A percentile compares a stretch with the other conserved stretches of the same genome.
Evolutionary conservation across 1,140 invertebrate genomes (phyloP).

Genomic region (Cotesia chilonis): DNA sequence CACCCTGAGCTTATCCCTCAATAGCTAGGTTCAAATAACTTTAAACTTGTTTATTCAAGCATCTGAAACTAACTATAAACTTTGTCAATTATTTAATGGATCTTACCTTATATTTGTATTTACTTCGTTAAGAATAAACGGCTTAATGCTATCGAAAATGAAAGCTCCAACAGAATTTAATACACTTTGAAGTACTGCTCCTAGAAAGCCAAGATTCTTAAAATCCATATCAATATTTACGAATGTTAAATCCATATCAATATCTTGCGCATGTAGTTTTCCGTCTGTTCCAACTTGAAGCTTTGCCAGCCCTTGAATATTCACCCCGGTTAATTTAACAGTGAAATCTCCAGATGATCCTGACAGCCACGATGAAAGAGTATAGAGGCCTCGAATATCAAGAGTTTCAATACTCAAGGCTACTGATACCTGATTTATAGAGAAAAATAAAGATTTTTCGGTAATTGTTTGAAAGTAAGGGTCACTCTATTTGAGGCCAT

Average conservation of each 20-base stretch:
- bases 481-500: too few species aligned
- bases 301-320: slow-evolving; percentile 72
- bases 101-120: slow-evolving; percentile 70
- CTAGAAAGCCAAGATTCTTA: slow-evolving; percentile 79
- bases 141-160: slow-evolving; percentile 86
- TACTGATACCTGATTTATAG: slow-evolving; percentile 69
- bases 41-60: slow-evolving; percentile 32
- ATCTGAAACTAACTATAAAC: too few species aligned
- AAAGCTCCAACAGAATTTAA: slow-evolving; percentile 83
- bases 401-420: slow-evolving; percentile 74
- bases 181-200: slow-evolving; percentile 77
- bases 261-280: slow-evolving; percentile 77
- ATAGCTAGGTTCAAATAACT: slow-evolving; percentile 36
- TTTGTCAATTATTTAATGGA: slow-evolving; percentile 13
- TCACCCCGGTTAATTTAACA: slow-evolving; percentile 76
- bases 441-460: too few species aligned
- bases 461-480: too few species aligned
- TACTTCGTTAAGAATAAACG: slow-evolving; percentile 79
- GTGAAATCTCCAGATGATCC: slow-evolving; percentile 78
- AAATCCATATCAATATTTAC: slow-evolving; percentile 82
- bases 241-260: slow-evolving; percentile 82
- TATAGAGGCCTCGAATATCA: slow-evolving; percentile 79
- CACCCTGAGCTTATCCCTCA: too few species aligned
- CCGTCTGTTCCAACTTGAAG: slow-evolving; percentile 78
- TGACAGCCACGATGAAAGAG: slow-evolving; percentile 75